phyloP scores from a whole-genome alignment of 2,797 vertebrate genomes.

The Falco concolor region DNA sequence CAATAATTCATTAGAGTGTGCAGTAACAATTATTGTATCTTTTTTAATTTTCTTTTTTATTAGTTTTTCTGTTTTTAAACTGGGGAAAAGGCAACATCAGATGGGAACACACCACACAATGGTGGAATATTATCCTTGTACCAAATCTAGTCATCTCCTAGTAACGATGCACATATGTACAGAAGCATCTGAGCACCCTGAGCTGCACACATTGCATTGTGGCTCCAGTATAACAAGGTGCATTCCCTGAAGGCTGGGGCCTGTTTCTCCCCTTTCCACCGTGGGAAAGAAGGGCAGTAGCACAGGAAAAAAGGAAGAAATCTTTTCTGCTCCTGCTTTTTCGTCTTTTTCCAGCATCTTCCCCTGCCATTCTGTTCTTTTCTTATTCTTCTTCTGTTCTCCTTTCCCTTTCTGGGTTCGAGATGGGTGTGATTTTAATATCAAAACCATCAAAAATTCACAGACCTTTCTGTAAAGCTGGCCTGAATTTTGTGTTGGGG shows the following conservation, averaged over 20 bases:
- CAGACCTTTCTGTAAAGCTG: not conserved
- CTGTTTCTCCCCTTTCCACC: not conserved
- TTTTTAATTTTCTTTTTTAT: conserved; percentile 83
- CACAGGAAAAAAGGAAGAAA: not conserved
- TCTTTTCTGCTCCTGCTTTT: not conserved
- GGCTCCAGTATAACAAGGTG: not conserved
- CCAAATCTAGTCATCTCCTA: conserved; percentile 61
- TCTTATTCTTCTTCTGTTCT: not conserved
- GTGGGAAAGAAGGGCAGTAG: not conserved
- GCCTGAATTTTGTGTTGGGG: not conserved
- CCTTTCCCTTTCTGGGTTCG: not conserved
- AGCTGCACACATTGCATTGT: not conserved
- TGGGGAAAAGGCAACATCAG: conserved; percentile 76
- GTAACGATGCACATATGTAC: not conserved
- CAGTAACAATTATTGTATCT: conserved; percentile 85
- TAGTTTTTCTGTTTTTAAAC: conserved; percentile 65
- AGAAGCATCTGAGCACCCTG: not conserved
- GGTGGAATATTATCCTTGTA: conserved; percentile 60
- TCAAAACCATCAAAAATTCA: not conserved
- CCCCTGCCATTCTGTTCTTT: not conserved
- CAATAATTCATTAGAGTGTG: conserved; percentile 85
- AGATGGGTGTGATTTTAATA: not conserved
- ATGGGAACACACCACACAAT: conserved; percentile 69
- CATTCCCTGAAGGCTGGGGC: not conserved
- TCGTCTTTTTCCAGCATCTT: not conserved